Evolutionary conservation across 2,797 vertebrate genomes (phyloP).

Genomic region (Helicolenus hilgendorfi): DNA sequence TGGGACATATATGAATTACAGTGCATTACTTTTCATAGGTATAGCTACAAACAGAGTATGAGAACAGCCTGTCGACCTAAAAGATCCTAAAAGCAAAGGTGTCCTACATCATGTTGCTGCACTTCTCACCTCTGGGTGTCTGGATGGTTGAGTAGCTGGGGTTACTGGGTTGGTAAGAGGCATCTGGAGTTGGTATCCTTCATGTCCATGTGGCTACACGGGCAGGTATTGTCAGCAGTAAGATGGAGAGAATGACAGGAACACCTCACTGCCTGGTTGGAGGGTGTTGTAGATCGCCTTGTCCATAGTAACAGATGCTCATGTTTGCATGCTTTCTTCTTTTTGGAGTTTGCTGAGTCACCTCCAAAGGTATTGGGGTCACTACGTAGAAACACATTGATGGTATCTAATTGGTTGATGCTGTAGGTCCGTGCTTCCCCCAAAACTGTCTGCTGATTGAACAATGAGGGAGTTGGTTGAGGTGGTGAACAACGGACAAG

Average conservation of each 20-base stretch:
- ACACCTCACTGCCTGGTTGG: neutral
- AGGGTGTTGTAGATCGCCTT: neutral
- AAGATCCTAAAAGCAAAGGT: neutral
- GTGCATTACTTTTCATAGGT: no score
- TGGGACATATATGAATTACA: no score
- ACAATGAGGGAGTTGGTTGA: neutral
- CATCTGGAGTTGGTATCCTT: neutral
- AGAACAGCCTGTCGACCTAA: no score
- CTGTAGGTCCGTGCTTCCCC: neutral
- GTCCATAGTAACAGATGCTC: neutral
- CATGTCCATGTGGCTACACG: neutral
- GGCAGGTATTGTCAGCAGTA: neutral
- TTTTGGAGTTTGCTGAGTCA: neutral
- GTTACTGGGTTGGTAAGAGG: neutral
- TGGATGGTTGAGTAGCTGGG: neutral
- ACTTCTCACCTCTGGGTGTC: slow-evolving; percentile 10
- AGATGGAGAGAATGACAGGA: neutral
- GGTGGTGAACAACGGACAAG: slow-evolving; percentile 9
- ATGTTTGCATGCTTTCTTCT: neutral
- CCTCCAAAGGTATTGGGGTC: neutral
- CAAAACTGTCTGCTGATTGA: slow-evolving; percentile 16
- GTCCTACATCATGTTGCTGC: neutral
- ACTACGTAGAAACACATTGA: neutral
- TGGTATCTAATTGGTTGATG: neutral
- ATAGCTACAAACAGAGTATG: no score